Percentiles rank a stretch among this genome's conserved stretches.
Conservation (phyloP, 2,797 vertebrate species). For the Chaetophractus vellerosus region DNA sequence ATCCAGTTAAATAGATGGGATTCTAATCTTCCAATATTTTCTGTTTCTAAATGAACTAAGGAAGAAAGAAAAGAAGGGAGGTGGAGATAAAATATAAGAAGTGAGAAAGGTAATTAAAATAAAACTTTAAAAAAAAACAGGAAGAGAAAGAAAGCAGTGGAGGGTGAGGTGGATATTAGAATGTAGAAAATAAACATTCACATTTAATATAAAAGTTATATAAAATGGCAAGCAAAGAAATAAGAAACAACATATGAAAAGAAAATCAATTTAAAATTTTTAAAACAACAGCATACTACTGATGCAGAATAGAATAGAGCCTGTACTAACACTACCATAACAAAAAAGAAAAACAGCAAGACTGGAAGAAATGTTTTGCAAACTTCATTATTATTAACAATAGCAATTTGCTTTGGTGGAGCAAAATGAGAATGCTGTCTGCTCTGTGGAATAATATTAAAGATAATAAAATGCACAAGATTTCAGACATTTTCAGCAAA, state of each 20-base stretch:
- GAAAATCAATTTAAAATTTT: background rate
- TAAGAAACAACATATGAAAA: background rate
- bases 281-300: background rate
- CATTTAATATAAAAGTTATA: background rate
- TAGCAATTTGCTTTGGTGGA: background rate
- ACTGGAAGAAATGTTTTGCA: background rate
- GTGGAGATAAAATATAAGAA: background rate
- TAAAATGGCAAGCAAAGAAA: background rate
- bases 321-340: background rate
- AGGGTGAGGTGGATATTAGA: background rate
- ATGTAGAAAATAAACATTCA: background rate
- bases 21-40: constrained; percentile 15
- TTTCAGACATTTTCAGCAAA: background rate
- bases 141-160: background rate
- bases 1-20: background rate
- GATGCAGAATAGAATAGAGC: background rate
- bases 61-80: background rate
- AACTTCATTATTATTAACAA: background rate
- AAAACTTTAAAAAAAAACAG: background rate
- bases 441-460: background rate
- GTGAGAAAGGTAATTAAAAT: background rate
- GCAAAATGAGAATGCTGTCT: background rate
- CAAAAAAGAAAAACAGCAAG: background rate
- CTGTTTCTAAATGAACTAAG: background rate
- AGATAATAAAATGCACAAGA: background rate